These are phyloP conservation scores for Invenusta paracnida DNA, from an alignment of 2,888 invertebrate species.

Conservation along the genomic window DNA sequence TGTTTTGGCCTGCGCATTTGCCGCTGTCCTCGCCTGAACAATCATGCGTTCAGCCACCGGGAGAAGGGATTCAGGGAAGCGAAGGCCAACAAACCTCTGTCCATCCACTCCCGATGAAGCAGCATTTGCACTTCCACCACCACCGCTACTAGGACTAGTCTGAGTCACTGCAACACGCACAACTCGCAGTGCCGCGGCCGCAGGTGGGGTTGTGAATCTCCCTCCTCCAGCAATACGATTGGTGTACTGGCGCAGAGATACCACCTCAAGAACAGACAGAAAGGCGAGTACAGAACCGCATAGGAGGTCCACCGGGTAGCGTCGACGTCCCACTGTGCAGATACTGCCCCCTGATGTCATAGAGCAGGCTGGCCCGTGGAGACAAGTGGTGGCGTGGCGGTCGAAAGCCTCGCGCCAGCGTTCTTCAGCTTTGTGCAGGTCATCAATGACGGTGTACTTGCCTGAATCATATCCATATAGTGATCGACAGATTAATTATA, in stretches of 20 bases:
- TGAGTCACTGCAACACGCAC: neutral
- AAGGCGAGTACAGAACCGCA: conserved; percentile 55
- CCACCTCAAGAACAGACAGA: conserved; percentile 51
- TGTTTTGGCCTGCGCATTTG: neutral
- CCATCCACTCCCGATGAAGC: no score
- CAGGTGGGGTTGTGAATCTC: neutral
- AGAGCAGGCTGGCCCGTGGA: conserved; percentile 30
- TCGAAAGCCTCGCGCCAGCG: conserved; percentile 21
- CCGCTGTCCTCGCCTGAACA: neutral
- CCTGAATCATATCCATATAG: neutral
- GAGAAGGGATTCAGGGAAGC: conserved; percentile 5
- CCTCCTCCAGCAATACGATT: conserved; percentile 43
- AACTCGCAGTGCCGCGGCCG: neutral
- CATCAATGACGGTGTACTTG: neutral
- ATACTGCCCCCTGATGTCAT: conserved; percentile 9
- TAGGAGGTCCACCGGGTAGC: conserved; percentile 51
- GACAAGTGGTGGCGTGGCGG: conserved; percentile 21
- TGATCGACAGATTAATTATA: no score
- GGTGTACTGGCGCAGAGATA: conserved; percentile 47
- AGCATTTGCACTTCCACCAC: no score
- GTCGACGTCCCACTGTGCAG: conserved; percentile 53
- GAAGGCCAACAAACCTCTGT: conserved; percentile 24
- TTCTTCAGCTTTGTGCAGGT: neutral
- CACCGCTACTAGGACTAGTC: no score
- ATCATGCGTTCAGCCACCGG: neutral